phyloP scores from a whole-genome alignment of 2,888 invertebrate species.

The Macrophya alboannulata region DNA sequence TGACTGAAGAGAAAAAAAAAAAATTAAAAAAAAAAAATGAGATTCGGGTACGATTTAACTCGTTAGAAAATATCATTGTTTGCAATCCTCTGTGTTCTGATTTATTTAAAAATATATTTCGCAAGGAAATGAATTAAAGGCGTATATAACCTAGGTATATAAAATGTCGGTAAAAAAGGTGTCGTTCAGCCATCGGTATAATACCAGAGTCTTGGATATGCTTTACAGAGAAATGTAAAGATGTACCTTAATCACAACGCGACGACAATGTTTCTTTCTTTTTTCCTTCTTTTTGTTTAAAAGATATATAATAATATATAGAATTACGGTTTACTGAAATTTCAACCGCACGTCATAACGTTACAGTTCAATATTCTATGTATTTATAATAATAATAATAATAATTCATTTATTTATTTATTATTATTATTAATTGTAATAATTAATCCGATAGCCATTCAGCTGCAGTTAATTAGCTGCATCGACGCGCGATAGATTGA shows the following conservation, averaged over 20 bases:
- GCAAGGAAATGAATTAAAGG: too few relatives aligned
- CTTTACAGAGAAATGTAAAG: slow-evolving; percentile 52
- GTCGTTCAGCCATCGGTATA: not conserved
- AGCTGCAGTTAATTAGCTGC: not conserved
- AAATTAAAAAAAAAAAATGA: not conserved
- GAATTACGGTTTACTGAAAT: not conserved
- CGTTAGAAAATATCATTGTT: not conserved
- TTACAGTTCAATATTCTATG: slow-evolving; percentile 28
- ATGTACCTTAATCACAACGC: slow-evolving; percentile 75
- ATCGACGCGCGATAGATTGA: slow-evolving; percentile 27
- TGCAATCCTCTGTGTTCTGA: too few relatives aligned
- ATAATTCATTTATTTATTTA: not conserved
- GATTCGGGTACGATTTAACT: not conserved
- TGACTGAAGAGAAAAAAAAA: not conserved
- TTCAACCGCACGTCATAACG: slow-evolving; percentile 5
- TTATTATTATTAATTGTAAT: slow-evolving; percentile 22
- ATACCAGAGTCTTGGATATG: slow-evolving; percentile 8
- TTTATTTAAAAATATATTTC: too few relatives aligned
- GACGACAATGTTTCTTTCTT: slow-evolving; percentile 73
- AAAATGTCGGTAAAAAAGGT: not conserved
- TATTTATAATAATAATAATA: not conserved
- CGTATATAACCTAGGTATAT: not conserved
- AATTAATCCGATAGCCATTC: slow-evolving; percentile 13
- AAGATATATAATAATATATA: not conserved
- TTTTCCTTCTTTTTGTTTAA: slow-evolving; percentile 63